A percentile compares a stretch with the other conserved stretches of the same genome.
Conservation (phyloP, 2,797 vertebrate genomes). For the Merluccius polli region DNA sequence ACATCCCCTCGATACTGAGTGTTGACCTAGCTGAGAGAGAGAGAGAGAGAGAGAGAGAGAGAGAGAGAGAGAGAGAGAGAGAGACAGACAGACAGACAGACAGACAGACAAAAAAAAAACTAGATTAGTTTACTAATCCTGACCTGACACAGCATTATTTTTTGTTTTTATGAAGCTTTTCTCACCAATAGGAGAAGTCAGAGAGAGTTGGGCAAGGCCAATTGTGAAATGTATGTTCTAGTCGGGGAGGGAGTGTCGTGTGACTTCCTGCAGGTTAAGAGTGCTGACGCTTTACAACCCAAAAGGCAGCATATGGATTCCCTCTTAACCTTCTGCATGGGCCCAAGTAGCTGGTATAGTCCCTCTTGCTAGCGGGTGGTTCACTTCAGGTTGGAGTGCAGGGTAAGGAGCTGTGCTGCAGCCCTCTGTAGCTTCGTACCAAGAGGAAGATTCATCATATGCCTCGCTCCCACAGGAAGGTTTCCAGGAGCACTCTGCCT, state of each 20-base stretch:
- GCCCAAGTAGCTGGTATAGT: slow-evolving; percentile 48
- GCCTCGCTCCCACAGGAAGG: slow-evolving; percentile 8
- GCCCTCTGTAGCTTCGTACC: slow-evolving; percentile 6
- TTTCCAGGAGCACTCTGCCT: slow-evolving; percentile 64
- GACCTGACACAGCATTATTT: background rate
- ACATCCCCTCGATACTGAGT: slow-evolving; percentile 52
- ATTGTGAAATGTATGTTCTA: background rate
- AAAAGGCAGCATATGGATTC: slow-evolving; percentile 47
- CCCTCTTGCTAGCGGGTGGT: slow-evolving; percentile 38
- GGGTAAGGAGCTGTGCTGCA: background rate
- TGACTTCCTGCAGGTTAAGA: slow-evolving; percentile 51
- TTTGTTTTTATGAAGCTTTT: background rate
- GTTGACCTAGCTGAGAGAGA: slow-evolving; percentile 66
- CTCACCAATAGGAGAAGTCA: slow-evolving; percentile 49
- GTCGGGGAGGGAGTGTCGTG: slow-evolving; percentile 23
- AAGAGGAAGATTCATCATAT: slow-evolving; percentile 53
- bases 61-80: no score
- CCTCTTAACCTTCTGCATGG: slow-evolving; percentile 46
- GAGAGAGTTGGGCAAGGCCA: slow-evolving; percentile 8
- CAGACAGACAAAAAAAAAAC: slow-evolving; percentile 30
- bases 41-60: no score
- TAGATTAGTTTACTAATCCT: background rate
- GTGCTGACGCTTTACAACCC: slow-evolving; percentile 46
- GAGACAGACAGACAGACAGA: slow-evolving; percentile 19
- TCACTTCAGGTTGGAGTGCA: slow-evolving; percentile 20